A percentile compares a stretch with the other conserved stretches of the same genome.
Conservation (phyloP, 1,140 invertebrate genomes). For the Halictus rubicundus region DNA sequence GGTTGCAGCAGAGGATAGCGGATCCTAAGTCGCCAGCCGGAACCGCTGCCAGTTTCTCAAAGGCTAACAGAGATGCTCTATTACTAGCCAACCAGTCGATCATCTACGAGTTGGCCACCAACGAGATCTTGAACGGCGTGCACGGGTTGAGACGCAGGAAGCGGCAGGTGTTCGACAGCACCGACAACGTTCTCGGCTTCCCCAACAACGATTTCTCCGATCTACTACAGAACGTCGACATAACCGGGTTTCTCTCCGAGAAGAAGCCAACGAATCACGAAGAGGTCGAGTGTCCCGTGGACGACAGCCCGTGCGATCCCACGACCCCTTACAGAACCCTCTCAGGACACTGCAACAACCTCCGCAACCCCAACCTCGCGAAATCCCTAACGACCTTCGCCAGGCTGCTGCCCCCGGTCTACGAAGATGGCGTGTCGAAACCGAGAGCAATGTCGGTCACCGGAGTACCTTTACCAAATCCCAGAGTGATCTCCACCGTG, state of each 20-base stretch:
- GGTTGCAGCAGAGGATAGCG: slow-evolving; percentile 83
- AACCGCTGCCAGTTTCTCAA: slow-evolving; percentile 92
- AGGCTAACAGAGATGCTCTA: slow-evolving; percentile 91
- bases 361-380: slow-evolving; percentile 91
- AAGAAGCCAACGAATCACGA: slow-evolving; percentile 81
- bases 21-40: slow-evolving; percentile 93
- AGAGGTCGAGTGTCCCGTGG: slow-evolving; percentile 81
- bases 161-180: slow-evolving; percentile 86
- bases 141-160: slow-evolving; percentile 84
- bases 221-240: slow-evolving; percentile 87
- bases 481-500: slow-evolving; percentile 90
- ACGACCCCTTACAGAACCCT: slow-evolving; percentile 89
- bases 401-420: slow-evolving; percentile 90
- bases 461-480: slow-evolving; percentile 88
- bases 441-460: slow-evolving; percentile 88
- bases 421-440: slow-evolving; percentile 93
- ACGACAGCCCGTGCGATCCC: slow-evolving; percentile 87
- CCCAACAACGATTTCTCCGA: slow-evolving; percentile 86
- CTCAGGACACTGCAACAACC: slow-evolving; percentile 95
- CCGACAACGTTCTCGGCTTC: slow-evolving; percentile 84
- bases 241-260: slow-evolving; percentile 82
- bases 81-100: slow-evolving; percentile 92
- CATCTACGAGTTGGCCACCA: slow-evolving; percentile 92
- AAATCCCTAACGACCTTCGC: slow-evolving; percentile 93
- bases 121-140: slow-evolving; percentile 88